Conservation (phyloP, 2,888 invertebrate species). For the Baccha elongata region DNA sequence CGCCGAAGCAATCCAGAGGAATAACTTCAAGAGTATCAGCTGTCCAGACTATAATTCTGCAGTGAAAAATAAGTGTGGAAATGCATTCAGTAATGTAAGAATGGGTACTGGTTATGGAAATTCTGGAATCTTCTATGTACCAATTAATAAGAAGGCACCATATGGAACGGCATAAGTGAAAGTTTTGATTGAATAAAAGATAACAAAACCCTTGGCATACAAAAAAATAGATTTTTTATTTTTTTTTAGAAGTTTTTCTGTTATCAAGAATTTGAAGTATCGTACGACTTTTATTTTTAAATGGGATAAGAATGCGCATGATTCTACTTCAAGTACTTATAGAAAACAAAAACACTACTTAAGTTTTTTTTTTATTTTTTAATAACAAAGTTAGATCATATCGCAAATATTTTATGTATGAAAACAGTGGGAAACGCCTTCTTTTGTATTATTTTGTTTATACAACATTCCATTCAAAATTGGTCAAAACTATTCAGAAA, state of each 20-base stretch:
- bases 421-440: no score
- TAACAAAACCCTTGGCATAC: not conserved
- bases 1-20: constrained; percentile 79
- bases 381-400: no score
- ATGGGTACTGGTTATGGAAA: constrained; percentile 78
- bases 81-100: constrained; percentile 63
- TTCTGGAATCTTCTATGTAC: constrained; percentile 78
- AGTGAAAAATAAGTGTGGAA: constrained; percentile 73
- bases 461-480: no score
- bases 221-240: not conserved
- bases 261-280: no score
- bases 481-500: no score
- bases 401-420: no score
- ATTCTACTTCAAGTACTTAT: no score
- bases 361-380: no score
- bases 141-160: constrained; percentile 76
- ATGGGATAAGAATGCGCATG: no score
- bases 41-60: constrained; percentile 74
- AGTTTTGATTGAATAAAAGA: not conserved
- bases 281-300: no score
- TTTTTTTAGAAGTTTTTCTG: not conserved
- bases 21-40: constrained; percentile 76
- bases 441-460: no score
- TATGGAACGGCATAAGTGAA: constrained; percentile 74
- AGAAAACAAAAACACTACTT: no score